A percentile compares a stretch with the other conserved stretches of the same genome.
Conservation (phyloP, 2,113 vertebrate genomes). For the Cranoglanis bouderius region DNA sequence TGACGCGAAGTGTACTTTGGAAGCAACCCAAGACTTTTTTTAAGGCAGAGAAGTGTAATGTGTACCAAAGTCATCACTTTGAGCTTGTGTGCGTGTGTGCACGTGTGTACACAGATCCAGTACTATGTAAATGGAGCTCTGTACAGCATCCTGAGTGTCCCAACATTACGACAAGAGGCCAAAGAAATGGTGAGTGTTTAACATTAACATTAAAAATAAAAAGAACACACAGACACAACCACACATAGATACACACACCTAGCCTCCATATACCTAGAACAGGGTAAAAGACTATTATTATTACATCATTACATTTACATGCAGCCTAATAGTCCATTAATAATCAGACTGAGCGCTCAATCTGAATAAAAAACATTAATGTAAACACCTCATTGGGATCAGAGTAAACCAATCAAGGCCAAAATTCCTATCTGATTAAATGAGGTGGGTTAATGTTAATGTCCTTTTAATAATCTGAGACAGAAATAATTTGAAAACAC, state of each 20-base stretch:
- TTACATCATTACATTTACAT: not conserved
- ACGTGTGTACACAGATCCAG: slow-evolving; percentile 77
- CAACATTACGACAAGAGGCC: slow-evolving; percentile 86
- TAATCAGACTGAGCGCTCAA: not conserved
- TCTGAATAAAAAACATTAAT: not conserved
- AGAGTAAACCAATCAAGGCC: not conserved
- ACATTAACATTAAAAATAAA: not conserved
- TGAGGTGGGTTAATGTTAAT: too few species aligned
- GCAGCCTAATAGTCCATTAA: not conserved
- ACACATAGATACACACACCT: not conserved
- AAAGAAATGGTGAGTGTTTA: slow-evolving; percentile 87
- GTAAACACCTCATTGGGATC: not conserved
- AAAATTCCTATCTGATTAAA: not conserved
- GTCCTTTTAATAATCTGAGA: not conserved
- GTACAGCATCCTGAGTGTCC: slow-evolving; percentile 89
- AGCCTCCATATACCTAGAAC: not conserved
- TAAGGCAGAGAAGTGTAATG: not conserved
- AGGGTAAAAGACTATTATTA: not conserved
- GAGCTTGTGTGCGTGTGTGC: not conserved
- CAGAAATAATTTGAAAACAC: not conserved
- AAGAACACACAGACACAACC: not conserved
- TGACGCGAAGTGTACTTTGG: too few species aligned
- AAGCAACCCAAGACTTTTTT: too few species aligned
- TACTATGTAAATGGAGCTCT: slow-evolving; percentile 91
- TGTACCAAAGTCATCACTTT: not conserved